Evolutionary conservation across 2,113 vertebrate genomes (phyloP), one percentile per base, ranked within the genome.

Genomic region (Alosa alosa): DNA sequence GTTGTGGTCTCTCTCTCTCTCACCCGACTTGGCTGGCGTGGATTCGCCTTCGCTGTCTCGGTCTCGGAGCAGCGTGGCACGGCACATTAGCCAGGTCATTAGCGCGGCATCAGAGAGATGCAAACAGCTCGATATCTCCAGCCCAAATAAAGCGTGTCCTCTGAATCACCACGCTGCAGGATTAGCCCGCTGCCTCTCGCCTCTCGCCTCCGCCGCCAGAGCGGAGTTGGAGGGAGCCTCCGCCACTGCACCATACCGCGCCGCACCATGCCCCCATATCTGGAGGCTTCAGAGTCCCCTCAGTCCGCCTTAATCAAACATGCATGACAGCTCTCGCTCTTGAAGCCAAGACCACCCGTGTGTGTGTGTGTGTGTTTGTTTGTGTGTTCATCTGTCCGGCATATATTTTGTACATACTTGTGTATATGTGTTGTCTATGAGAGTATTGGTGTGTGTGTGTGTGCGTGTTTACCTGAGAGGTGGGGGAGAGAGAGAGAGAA

Each of bases 281-380:
- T 50, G 64, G 87, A 78, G 84, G 87, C 87, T 91, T 92, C 88
- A 87, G 84, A 88, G 87, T 90, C 75, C 72, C 36, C 64, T 84
- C 52, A 20, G 88, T 86, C 86, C 86, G 91, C 83, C 64, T 68
- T 91, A 92, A 95, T 94, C 91, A 94, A 94, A 92, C 92, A 93
- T 93, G 91, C 92, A 94, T 94, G 91, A 92, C 92, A 92, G 88
- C 88, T 93, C 84, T 89, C 86, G 90, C 64, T 68, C 93, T 94
- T 92, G 93, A 92, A 94, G 93, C 90, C 90, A 81, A 92, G 88
- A 92, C 91, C 89, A 89, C 88, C 86, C 84, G 89, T 89, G 87
- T 93, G 90, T 86, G 89, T 89, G 84, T 85, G 68, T 85, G 86
- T 88, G 88, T 88, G 88, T 86, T 87, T 89, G 86, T 81, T 84